A percentile compares a stretch with the other conserved stretches of the same genome.
Conservation (phyloP, 2,113 vertebrate genomes). For the Butorides virescens region DNA sequence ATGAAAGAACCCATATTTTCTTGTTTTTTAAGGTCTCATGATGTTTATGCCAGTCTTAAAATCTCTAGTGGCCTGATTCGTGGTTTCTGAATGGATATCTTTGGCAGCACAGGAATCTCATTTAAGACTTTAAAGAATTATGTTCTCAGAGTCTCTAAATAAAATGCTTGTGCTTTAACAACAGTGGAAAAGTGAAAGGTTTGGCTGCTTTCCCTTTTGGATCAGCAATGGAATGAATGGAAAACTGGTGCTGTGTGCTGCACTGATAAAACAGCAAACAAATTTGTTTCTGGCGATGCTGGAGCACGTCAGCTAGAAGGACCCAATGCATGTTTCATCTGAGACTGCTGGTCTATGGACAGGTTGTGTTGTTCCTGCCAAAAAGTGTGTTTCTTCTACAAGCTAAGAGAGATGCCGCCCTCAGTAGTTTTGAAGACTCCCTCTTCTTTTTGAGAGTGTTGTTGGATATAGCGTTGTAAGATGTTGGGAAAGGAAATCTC, state of each 20-base stretch:
- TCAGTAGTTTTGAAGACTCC: background rate
- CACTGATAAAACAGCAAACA: slow-evolving; percentile 21
- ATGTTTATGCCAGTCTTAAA: slow-evolving; percentile 37
- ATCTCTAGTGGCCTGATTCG: background rate
- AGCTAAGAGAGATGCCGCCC: background rate
- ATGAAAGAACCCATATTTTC: background rate
- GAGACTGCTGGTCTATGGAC: background rate
- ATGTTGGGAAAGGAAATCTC: background rate
- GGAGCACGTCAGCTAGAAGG: background rate
- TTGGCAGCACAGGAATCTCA: slow-evolving; percentile 13
- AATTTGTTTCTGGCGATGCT: background rate
- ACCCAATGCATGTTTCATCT: background rate
- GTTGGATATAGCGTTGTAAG: background rate
- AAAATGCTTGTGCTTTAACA: background rate
- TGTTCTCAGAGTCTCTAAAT: slow-evolving; percentile 34
- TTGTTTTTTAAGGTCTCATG: slow-evolving; percentile 1
- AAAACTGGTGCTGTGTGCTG: slow-evolving; percentile 20
- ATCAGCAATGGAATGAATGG: slow-evolving; percentile 47
- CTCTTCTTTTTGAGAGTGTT: background rate
- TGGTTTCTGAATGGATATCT: slow-evolving; percentile 50
- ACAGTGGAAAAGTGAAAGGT: slow-evolving; percentile 46
- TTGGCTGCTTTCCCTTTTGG: slow-evolving; percentile 43
- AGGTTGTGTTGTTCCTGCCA: background rate
- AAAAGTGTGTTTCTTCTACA: background rate
- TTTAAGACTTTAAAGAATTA: slow-evolving; percentile 49